These are phyloP conservation scores for Eulemur macaco DNA, from an alignment of 2,113 vertebrate genomes.

Conservation along the genomic window DNA sequence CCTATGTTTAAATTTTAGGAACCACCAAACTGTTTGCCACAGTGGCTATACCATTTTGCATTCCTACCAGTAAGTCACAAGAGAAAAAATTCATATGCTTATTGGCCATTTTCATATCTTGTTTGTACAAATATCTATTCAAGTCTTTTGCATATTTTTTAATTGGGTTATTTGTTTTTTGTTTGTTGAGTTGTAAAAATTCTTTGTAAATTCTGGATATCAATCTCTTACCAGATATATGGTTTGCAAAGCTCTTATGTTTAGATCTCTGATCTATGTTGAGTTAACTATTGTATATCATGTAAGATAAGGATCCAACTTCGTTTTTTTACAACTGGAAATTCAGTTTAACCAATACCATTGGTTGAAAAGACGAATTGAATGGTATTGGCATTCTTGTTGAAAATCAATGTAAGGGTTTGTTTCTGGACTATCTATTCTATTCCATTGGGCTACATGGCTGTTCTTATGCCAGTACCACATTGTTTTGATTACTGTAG, in stretches of 20 bases:
- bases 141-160: neutral
- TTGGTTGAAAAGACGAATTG: neutral
- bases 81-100: neutral
- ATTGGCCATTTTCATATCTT: neutral
- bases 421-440: neutral
- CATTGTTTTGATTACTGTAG: neutral
- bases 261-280: neutral
- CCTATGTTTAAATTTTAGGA: neutral
- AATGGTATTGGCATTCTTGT: neutral
- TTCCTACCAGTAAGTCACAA: neutral
- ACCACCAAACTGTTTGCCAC: neutral
- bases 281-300: neutral
- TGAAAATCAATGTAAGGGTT: neutral
- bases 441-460: neutral
- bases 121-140: neutral
- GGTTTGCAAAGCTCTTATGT: neutral
- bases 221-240: neutral
- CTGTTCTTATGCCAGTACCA: neutral
- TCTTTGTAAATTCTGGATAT: neutral
- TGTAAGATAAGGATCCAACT: neutral
- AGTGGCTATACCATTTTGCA: neutral
- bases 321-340: neutral
- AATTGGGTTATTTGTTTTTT: neutral
- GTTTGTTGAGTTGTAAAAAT: neutral
- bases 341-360: neutral